These are phyloP conservation scores for Buceros bicornis DNA, from an alignment of 2,797 vertebrate genomes.

Conservation along the genomic window DNA sequence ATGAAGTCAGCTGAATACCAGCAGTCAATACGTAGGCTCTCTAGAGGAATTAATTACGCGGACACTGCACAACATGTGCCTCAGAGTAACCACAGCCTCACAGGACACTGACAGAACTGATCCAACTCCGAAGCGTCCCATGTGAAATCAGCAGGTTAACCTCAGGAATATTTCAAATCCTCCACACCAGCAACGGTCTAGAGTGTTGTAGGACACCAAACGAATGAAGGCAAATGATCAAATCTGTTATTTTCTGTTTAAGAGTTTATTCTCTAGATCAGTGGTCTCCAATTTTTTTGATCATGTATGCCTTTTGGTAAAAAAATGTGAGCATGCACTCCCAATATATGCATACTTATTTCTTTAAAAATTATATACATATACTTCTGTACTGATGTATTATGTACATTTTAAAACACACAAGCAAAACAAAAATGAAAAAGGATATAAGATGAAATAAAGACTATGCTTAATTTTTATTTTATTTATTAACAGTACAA, in stretches of 20 bases:
- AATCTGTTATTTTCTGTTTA: not conserved
- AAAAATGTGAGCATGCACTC: not conserved
- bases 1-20: not conserved
- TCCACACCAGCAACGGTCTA: not conserved
- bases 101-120: not conserved
- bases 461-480: not conserved
- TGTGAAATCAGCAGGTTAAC: not conserved
- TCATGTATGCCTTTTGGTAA: fast-evolving
- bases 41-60: not conserved
- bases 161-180: not conserved
- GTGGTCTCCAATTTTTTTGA: not conserved
- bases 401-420: not conserved
- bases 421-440: not conserved
- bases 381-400: not conserved
- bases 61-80: fast-evolving
- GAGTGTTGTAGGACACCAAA: not conserved
- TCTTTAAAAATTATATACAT: not conserved
- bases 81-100: not conserved
- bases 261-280: not conserved
- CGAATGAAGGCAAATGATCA: fast-evolving
- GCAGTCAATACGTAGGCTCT: not conserved
- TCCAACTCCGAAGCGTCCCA: not conserved
- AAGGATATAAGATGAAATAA: not conserved
- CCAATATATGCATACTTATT: not conserved
- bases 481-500: not conserved